Base-by-base conservation (phyloP, 1,140 invertebrate species). In the Phthorimaea operculella region DNA sequence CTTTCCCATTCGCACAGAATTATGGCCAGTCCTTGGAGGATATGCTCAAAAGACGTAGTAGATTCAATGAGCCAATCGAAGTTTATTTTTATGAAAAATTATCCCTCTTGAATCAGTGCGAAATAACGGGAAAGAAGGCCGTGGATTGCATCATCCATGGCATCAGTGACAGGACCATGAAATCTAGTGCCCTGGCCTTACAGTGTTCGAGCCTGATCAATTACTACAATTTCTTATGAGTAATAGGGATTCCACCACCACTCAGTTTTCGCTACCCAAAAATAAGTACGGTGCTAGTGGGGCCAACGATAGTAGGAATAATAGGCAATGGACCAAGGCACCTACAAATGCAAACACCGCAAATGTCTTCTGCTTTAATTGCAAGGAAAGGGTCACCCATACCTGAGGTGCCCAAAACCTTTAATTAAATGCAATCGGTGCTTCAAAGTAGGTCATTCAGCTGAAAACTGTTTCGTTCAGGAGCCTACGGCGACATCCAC, bases 371-470 rank as follows among this genome's bases (percentile, higher is more conserved):
- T 62, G 60, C 45, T 62, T 21, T 16, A 62, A 62, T 15, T 62
- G 60, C 36, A 62, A 62, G 16, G 60, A 62, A 36, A 62, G 51
- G 60, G 60, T 3, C 60, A 62, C 17, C 44, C 47, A 10, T 62
- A 33, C 18, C 33, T 33, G 1, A 52, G 28, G 18, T 62, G 60
- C 21, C 44, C 60, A 3, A 58, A 58, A 39, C 60, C 60, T 3
- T 17, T 62, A 3, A 12, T 59, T 0, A 58, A 58, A 51, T 62
- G 60, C 39, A 33, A 15, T 14, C n/a, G 33, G 7, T 62, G 57
- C 49, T 1, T 58, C 10, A 58, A 54, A 34, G 16, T 62, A 28
- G 60, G 60, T 11, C 57, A 62, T 28, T 53, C 44, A 7, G 4
- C 45, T 12, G 60, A 59, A 39, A 12, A 6, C 3, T 62, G 57